Evolutionary conservation across 2,113 vertebrate species (phyloP), one percentile per base, ranked within the genome.

Genomic region (Microcebus ravelobensis): DNA sequence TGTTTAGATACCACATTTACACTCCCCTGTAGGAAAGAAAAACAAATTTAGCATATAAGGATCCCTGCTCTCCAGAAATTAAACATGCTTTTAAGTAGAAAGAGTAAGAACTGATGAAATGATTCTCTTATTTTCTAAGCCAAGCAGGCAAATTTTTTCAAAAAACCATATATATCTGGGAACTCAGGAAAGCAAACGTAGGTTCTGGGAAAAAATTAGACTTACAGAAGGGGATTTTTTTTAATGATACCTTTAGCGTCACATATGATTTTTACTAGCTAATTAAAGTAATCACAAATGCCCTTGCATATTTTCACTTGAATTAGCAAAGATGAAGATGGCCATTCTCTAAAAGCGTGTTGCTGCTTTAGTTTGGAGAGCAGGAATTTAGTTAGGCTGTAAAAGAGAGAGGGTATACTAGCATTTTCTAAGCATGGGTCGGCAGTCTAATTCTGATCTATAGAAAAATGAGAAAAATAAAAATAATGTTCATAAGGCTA

Each of bases 1-100:
- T 92, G 70, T 95, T 96, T 93, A 27, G 96, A 89, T 4, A 87
- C 29, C 70, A 95, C 79, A 95, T 90, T 94, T 94, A 63, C 27
- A 76, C 96, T 87, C n/a, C 52, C 21, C n/a, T 48, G 50, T 59
- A 95, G 59, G 68, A 93, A 92, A 90, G 73, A 36, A 93, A 90
- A 87, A 65, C n/a, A 90, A 67, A 90, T 55, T 89, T 81, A 29
- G 29, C 92, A 48, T 39, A 83, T 0, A 1, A 95, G 17, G 18
- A 0, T 57, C 17, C 52, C 45, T 42, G n/a, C 36, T 94, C 73
- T 39, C 45, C 18, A 81, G 39, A 87, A 88, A 67, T 6, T 25
- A 82, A 94, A 73, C 17, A 14, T 59, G 6, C 18, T 87, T 97
- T 81, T 74, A 67, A 83, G 57, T 42, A 67, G 67, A 65, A 96